Conservation (phyloP, 2,113 vertebrate species). For the Campylomormyrus tamandua region DNA sequence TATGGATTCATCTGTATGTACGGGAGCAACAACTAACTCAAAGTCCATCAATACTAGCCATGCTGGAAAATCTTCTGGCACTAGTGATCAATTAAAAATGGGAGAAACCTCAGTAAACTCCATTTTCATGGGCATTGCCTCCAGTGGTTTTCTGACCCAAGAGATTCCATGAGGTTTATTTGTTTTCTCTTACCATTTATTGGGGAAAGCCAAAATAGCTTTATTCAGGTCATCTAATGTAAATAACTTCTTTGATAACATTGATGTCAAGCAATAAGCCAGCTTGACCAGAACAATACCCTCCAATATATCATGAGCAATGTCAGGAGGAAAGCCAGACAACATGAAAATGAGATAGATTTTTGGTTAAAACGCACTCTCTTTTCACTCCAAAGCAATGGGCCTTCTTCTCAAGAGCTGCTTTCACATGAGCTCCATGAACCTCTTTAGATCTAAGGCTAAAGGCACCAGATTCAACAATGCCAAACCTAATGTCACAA, state of each 20-base stretch:
- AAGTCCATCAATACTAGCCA: too few species aligned
- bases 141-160: neutral
- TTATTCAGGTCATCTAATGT: neutral
- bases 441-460: neutral
- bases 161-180: neutral
- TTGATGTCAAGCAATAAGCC: neutral
- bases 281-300: neutral
- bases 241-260: neutral
- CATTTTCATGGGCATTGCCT: too few species aligned
- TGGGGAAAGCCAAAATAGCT: neutral
- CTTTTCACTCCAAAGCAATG: constrained; percentile 12
- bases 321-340: neutral
- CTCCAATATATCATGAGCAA: neutral
- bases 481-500: neutral
- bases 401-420: neutral
- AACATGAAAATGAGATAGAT: neutral
- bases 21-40: neutral
- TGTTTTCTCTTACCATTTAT: neutral
- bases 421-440: neutral
- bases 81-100: neutral
- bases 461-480: constrained; percentile 3
- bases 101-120: too few species aligned
- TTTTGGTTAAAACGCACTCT: neutral
- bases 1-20: too few species aligned
- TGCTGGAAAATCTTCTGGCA: neutral